Percentiles rank a stretch among this genome's conserved stretches.
Evolutionary conservation across 2,113 vertebrate species (phyloP).

Genomic region (Pachyramphus minor): DNA sequence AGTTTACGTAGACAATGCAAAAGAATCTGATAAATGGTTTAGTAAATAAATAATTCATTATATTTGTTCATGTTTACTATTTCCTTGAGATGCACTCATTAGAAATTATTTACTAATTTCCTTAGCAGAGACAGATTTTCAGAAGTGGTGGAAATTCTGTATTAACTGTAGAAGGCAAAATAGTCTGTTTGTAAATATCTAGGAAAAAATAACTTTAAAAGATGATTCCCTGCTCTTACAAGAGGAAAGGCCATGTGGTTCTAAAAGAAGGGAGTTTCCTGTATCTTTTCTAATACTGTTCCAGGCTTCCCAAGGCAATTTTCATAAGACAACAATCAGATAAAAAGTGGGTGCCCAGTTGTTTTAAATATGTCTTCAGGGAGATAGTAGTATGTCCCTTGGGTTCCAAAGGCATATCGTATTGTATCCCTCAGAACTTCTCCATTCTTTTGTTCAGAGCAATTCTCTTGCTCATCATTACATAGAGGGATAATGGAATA

Average conservation of each 20-base stretch:
- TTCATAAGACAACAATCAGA: not conserved
- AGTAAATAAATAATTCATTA: not conserved
- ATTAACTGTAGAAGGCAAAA: not conserved
- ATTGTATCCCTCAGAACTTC: not conserved
- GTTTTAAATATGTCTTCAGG: not conserved
- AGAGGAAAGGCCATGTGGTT: not conserved
- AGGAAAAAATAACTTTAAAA: not conserved
- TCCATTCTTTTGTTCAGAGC: not conserved
- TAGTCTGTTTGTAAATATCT: not conserved
- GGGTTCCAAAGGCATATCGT: not conserved
- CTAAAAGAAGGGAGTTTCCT: not conserved
- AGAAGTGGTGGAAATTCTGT: not conserved
- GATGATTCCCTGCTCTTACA: not conserved
- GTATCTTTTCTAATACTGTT: not conserved
- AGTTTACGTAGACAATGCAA: not conserved
- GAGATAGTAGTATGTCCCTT: not conserved
- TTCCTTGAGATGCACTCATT: not conserved
- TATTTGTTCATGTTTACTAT: not conserved
- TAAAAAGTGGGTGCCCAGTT: not conserved
- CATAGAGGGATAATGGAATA: not conserved
- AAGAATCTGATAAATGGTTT: not conserved
- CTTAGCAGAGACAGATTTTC: not conserved
- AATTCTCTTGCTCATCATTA: not conserved
- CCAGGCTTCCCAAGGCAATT: not conserved
- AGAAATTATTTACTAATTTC: not conserved